Percentiles rank a stretch among this genome's conserved stretches.
Evolutionary conservation across 2,888 invertebrate species (phyloP).

Genomic region (Polydrusus cervinus): DNA sequence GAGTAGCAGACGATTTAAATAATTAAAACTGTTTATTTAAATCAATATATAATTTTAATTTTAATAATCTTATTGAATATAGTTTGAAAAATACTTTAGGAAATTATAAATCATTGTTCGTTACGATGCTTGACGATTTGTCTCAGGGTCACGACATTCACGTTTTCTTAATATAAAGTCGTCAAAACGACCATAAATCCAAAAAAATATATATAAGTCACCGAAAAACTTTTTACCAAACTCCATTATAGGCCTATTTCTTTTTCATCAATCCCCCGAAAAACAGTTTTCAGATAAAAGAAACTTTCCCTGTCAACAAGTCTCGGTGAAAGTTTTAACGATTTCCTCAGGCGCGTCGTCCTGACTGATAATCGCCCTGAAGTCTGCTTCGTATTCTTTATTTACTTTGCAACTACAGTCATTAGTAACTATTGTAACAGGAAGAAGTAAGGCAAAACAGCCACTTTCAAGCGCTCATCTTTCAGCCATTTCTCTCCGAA

Average conservation of each 20-base stretch:
- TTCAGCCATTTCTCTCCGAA: slow-evolving; percentile 33
- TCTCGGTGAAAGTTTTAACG: slow-evolving; percentile 55
- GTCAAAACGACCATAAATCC: slow-evolving; percentile 12
- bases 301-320: slow-evolving; percentile 54
- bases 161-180: slow-evolving; percentile 4
- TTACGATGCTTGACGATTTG: not conserved
- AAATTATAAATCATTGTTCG: too few relatives aligned
- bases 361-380: slow-evolving; percentile 52
- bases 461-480: slow-evolving; percentile 49
- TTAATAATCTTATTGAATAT: too few relatives aligned
- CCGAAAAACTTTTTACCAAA: slow-evolving; percentile 19
- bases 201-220: slow-evolving; percentile 19
- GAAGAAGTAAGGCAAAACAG: slow-evolving; percentile 53
- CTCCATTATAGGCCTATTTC: slow-evolving; percentile 48
- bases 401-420: slow-evolving; percentile 57
- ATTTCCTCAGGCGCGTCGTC: slow-evolving; percentile 48
- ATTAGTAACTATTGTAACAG: slow-evolving; percentile 57
- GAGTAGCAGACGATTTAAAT: too few relatives aligned
- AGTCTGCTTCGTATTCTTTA: slow-evolving; percentile 52
- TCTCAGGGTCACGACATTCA: not conserved
- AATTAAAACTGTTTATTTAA: too few relatives aligned
- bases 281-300: slow-evolving; percentile 43
- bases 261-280: slow-evolving; percentile 39
- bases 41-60: too few relatives aligned
- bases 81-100: too few relatives aligned